Conservation (phyloP, 1,140 invertebrate species). For the Zaprionus ornatus region DNA sequence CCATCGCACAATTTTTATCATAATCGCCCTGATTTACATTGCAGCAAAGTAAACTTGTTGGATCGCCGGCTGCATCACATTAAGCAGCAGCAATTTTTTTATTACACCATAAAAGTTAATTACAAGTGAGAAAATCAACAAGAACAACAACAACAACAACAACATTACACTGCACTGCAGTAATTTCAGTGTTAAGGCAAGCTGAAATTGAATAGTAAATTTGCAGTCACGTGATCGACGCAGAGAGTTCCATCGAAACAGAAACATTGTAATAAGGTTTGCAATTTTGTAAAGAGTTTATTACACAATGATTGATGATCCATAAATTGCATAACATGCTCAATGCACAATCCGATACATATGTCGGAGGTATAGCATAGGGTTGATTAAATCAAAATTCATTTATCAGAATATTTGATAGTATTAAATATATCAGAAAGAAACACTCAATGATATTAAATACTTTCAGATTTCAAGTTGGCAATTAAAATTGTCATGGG, state of each 20-base stretch:
- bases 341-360: no score
- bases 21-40: conserved; percentile 48
- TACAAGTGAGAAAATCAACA: conserved; percentile 25
- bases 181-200: conserved; percentile 19
- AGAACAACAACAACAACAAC: background rate
- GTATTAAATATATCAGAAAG: no score
- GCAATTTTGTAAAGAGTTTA: background rate
- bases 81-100: conserved; percentile 28
- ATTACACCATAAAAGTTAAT: conserved; percentile 50
- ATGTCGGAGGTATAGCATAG: no score
- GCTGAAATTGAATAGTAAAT: conserved; percentile 30
- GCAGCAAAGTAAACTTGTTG: conserved; percentile 32
- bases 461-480: no score
- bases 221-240: background rate
- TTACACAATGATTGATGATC: background rate
- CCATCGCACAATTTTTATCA: conserved; percentile 32
- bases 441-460: no score
- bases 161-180: conserved; percentile 10
- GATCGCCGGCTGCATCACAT: conserved; percentile 40
- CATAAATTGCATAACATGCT: background rate
- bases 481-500: no score
- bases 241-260: background rate
- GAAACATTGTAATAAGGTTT: background rate
- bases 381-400: no score
- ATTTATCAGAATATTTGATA: no score